phyloP scores from a whole-genome alignment of 1,140 invertebrate species.

The Drosophila nannoptera region DNA sequence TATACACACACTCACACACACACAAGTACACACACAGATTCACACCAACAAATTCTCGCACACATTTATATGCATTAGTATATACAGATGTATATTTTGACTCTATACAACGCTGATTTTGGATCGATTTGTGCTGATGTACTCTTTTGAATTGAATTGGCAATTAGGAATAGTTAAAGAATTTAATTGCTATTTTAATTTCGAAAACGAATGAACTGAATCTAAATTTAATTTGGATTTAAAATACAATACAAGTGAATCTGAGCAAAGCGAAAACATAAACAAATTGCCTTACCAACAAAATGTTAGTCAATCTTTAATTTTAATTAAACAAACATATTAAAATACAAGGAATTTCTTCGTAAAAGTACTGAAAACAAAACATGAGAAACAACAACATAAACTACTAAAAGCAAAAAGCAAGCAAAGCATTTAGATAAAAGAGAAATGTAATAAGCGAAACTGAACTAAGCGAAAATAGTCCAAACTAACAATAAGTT shows the following conservation, averaged over 20 bases:
- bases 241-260: conserved; percentile 66
- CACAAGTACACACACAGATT: conserved; percentile 4
- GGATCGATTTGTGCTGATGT: conserved; percentile 41
- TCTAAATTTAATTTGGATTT: conserved; percentile 77
- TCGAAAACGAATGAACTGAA: conserved; percentile 67
- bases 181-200: conserved; percentile 55
- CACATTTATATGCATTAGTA: neutral
- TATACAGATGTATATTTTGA: conserved; percentile 15
- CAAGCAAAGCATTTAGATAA: conserved; percentile 39
- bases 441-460: conserved; percentile 35
- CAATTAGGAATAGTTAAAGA: conserved; percentile 38
- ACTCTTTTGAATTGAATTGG: conserved; percentile 50
- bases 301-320: conserved; percentile 76
- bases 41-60: conserved; percentile 8
- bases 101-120: conserved; percentile 26
- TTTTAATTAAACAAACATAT: conserved; percentile 57
- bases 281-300: conserved; percentile 77
- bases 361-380: conserved; percentile 50
- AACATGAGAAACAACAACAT: neutral
- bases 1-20: conserved; percentile 6
- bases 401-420: conserved; percentile 11
- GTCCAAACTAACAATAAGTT: conserved; percentile 41
- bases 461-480: conserved; percentile 21
- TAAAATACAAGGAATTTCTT: conserved; percentile 37
- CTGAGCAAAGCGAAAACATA: conserved; percentile 50